Evolutionary conservation across 1,140 invertebrate species (phyloP).

Genomic region (Aphelenchoides besseyi): DNA sequence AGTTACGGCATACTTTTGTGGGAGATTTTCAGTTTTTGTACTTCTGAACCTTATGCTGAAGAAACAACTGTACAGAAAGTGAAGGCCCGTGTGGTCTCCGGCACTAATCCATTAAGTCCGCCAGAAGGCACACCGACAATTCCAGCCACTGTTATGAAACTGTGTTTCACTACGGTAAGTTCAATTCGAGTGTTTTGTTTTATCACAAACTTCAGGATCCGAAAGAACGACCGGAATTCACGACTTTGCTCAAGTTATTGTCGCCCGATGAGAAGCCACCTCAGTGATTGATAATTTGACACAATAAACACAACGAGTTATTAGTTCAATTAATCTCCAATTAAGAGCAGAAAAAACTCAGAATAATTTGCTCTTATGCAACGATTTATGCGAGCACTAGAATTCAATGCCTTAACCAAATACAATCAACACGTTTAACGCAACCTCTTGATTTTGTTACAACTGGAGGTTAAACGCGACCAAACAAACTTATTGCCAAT

Average conservation of each 20-base stretch:
- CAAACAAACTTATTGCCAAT: no score
- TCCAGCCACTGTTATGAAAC: constrained; percentile 4
- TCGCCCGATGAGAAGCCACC: constrained; percentile 26
- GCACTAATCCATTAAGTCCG: not conserved
- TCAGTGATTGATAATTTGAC: not conserved
- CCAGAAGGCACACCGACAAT: constrained; percentile 11
- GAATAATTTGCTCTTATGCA: no score
- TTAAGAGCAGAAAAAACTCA: no score
- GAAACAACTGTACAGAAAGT: not conserved
- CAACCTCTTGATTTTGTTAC: no score
- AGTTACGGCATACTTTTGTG: constrained; percentile 22
- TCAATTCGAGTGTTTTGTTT: no score
- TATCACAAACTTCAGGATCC: no score
- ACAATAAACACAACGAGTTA: no score
- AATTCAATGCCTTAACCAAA: no score
- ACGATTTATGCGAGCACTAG: no score
- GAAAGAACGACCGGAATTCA: constrained; percentile 13
- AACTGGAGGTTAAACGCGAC: no score
- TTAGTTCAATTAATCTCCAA: no score
- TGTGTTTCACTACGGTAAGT: constrained; percentile 13
- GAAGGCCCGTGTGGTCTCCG: constrained; percentile 1
- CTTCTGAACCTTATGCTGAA: constrained; percentile 19
- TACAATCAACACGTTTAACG: no score
- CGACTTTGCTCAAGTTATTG: constrained; percentile 7
- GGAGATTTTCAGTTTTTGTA: constrained; percentile 25